Base-by-base conservation (phyloP, 1,140 invertebrate genomes). In the Condylostylus longicornis region DNA sequence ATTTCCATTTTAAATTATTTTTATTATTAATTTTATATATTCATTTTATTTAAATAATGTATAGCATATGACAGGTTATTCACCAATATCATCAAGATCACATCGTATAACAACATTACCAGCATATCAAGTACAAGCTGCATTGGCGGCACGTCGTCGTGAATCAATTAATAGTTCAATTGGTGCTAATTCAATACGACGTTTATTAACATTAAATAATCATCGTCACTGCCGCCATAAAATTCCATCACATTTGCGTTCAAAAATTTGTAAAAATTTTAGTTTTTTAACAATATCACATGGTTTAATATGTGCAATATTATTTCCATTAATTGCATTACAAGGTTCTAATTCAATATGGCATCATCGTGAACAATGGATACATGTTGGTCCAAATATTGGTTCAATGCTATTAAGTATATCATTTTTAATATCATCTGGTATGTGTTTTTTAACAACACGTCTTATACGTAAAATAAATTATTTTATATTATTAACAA, bases 121-220 rank as follows among this genome's bases (percentile, higher is more conserved):
- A 44, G 57, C 45, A 46, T 62, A 47, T 44, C 59, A 51, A 40
- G 58, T 54, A 36, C 53, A 55, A 43, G 54, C 49, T 9, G 56
- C 52, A 4, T 34, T 53, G 38, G 54, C 50, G 9, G 53, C 51
- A 13, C 54, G 67, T n/a, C 62, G 72, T 9, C 62, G 70, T 2
- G 74, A 76, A 35, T 76, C 73, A 4, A 62, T 77, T 45, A 72
- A 68, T 37, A 75, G 72, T 31, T 75, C 73, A 3, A 74, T 73
- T 15, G 73, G 73, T 0, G 70, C 72, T 2, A 75, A 70, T 1
- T 76, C 74, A 5, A 75, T 78, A 1, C 55, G 72, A 8, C 63
- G 71, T 0, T 48, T 77, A 10, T 69, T 77, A 27, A 69, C 71
- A 1, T 62, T 75, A 4, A 58, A 58, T n/a, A 74, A 71, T 5